A percentile compares a stretch with the other conserved stretches of the same genome.
Conservation (phyloP, 2,113 vertebrate genomes). For the Tichodroma muraria region DNA sequence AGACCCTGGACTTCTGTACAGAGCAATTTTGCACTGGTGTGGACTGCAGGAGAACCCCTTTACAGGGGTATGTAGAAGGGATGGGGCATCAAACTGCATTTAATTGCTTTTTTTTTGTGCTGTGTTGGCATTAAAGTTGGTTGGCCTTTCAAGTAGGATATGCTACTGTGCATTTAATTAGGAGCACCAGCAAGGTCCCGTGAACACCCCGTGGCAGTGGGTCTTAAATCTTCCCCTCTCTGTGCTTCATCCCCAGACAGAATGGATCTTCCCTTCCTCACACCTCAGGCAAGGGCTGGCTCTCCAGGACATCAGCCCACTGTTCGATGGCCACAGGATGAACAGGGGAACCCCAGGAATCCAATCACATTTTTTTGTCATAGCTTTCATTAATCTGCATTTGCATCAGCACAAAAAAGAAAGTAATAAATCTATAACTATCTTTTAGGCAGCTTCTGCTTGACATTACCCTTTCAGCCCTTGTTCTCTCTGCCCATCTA, state of each 20-base stretch:
- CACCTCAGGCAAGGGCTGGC: not conserved
- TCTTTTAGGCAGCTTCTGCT: not conserved
- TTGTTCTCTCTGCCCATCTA: not conserved
- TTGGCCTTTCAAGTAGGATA: not conserved
- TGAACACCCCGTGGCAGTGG: not conserved
- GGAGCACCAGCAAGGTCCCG: not conserved
- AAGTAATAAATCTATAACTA: not conserved
- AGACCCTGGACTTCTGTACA: not conserved
- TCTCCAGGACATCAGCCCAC: not conserved
- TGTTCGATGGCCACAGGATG: not conserved
- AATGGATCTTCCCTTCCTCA: not conserved
- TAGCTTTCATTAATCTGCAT: not conserved
- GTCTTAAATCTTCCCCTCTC: not conserved
- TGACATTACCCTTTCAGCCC: accelerated
- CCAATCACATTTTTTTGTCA: not conserved
- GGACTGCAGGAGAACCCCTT: not conserved
- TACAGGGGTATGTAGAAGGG: not conserved
- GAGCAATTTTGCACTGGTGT: not conserved
- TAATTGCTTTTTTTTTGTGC: not conserved
- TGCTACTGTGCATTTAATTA: not conserved
- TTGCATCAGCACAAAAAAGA: not conserved
- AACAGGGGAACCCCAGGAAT: not conserved
- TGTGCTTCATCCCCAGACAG: not conserved
- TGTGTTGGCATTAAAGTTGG: not conserved
- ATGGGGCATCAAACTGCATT: not conserved